These are phyloP conservation scores for Hemibagrus guttatus DNA, from an alignment of 2,797 vertebrate species.

Conservation along the genomic window DNA sequence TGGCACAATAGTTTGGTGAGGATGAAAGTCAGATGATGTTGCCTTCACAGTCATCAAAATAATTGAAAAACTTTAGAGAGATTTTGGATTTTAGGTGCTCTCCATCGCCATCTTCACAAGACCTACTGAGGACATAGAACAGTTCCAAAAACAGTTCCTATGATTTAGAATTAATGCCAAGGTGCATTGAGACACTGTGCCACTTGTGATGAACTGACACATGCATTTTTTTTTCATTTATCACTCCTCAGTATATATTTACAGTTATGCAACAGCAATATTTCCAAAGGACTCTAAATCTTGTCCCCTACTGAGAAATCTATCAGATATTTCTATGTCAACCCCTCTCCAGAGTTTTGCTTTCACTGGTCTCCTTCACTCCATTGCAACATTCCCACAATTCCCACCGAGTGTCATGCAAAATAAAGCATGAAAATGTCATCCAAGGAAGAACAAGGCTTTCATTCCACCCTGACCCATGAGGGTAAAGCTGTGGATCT, in stretches of 20 bases:
- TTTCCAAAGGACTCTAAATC: background rate
- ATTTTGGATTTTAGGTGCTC: background rate
- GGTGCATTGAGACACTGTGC: background rate
- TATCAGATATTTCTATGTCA: conserved; percentile 20
- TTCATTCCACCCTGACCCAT: conserved; percentile 8
- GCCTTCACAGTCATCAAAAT: background rate
- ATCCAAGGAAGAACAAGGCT: conserved; percentile 26
- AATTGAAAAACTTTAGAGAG: background rate
- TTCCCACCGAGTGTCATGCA: conserved; percentile 26
- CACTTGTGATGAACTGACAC: background rate
- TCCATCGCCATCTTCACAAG: background rate
- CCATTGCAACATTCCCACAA: conserved; percentile 7
- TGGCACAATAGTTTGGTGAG: background rate
- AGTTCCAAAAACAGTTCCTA: background rate
- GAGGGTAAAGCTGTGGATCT: conserved; percentile 25
- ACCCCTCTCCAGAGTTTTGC: conserved; percentile 12
- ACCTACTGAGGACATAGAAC: background rate
- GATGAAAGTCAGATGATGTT: background rate
- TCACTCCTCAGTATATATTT: background rate
- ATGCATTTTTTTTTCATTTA: background rate
- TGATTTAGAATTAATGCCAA: background rate
- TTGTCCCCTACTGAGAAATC: conserved; percentile 3
- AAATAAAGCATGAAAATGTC: conserved; percentile 39
- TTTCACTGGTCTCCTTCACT: conserved; percentile 5
- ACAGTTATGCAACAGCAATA: background rate